A percentile compares a stretch with the other conserved stretches of the same genome.
Conservation (phyloP, 1,140 invertebrate species). For the Linepithema humile region DNA sequence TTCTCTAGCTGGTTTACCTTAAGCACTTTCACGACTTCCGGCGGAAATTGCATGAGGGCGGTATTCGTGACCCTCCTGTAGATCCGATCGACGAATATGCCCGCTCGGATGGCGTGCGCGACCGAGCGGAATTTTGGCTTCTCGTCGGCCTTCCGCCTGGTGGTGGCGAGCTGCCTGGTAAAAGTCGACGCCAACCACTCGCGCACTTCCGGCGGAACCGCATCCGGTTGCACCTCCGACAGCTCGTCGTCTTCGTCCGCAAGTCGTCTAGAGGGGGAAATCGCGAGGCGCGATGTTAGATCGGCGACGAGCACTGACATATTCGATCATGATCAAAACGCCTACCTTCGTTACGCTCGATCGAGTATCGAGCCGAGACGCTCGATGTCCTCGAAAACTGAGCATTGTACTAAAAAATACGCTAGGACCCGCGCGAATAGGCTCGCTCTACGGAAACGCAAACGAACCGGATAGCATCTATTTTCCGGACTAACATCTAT, state of each 20-base stretch:
- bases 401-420: background rate
- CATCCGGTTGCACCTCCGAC: constrained; percentile 97
- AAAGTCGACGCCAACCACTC: constrained; percentile 99
- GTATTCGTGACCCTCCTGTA: constrained; percentile 95
- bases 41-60: constrained; percentile 94
- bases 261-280: constrained; percentile 85
- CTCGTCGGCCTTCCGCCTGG: constrained; percentile 90
- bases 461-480: background rate
- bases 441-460: background rate
- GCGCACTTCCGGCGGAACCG: constrained; percentile 96
- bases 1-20: constrained; percentile 88
- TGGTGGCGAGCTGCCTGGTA: constrained; percentile 93
- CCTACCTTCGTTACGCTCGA: constrained; percentile 60
- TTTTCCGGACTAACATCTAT: background rate
- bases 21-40: constrained; percentile 93
- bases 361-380: constrained; percentile 29
- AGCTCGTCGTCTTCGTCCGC: constrained; percentile 97
- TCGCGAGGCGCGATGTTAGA: background rate
- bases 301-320: background rate
- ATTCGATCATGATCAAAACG: constrained; percentile 37
- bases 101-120: constrained; percentile 98
- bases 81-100: constrained; percentile 98
- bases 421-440: background rate
- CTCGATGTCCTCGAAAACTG: constrained; percentile 5
- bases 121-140: constrained; percentile 96